These are phyloP conservation scores for Nyctibius bracteatus DNA, from an alignment of 2,113 vertebrate species.

Conservation along the genomic window DNA sequence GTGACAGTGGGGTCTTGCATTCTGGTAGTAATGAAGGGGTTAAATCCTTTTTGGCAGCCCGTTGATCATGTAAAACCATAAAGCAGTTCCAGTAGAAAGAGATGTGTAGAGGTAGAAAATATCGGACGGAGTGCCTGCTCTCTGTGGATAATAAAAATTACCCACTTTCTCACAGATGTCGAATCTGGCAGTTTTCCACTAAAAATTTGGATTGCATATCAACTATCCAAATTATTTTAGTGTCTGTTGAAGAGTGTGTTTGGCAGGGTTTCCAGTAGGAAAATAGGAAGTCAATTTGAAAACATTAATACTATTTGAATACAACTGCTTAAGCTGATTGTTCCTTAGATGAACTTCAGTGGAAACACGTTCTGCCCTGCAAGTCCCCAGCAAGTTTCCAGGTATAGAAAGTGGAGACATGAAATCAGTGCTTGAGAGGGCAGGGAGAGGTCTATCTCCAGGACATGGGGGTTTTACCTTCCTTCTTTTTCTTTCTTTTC, in stretches of 20 bases:
- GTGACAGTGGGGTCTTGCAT: not conserved
- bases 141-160: constrained; percentile 81
- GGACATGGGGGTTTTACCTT: not conserved
- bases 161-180: constrained; percentile 84
- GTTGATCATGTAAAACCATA: constrained; percentile 41
- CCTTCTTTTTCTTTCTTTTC: not conserved
- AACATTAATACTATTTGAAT: constrained; percentile 82
- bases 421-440: not conserved
- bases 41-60: constrained; percentile 61
- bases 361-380: constrained; percentile 26
- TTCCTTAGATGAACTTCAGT: constrained; percentile 60
- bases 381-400: constrained; percentile 44
- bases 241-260: constrained; percentile 78
- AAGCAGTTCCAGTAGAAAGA: constrained; percentile 54
- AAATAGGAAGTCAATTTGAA: constrained; percentile 80
- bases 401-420: constrained; percentile 30
- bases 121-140: constrained; percentile 68
- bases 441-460: not conserved
- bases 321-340: constrained; percentile 74
- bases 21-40: constrained; percentile 42
- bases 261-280: constrained; percentile 75
- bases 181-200: constrained; percentile 80
- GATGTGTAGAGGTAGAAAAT: constrained; percentile 70
- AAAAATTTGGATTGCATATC: constrained; percentile 81
- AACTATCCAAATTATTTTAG: constrained; percentile 81